A percentile compares a stretch with the other conserved stretches of the same genome.
Conservation (phyloP, 2,888 invertebrate species). For the Falcaria lacertinaria region DNA sequence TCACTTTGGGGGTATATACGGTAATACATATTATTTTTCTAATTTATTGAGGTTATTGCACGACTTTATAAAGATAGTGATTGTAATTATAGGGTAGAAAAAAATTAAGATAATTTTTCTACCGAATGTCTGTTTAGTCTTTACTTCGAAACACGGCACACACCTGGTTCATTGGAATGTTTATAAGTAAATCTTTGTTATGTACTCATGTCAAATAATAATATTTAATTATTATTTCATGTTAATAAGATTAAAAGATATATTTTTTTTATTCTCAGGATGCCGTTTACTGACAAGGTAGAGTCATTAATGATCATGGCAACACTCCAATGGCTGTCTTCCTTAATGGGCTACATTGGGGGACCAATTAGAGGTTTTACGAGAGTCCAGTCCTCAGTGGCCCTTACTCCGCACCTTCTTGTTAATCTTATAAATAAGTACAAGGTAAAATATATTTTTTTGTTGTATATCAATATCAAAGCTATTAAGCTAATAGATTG, state of each 20-base stretch:
- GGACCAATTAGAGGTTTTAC: slow-evolving; percentile 33
- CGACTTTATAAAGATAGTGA: too few species aligned
- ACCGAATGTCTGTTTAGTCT: too few species aligned
- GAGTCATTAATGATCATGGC: slow-evolving; percentile 30
- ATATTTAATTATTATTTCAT: background rate
- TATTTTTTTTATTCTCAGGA: slow-evolving; percentile 19
- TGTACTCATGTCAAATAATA: slow-evolving; percentile 1
- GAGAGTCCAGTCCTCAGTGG: slow-evolving; percentile 35
- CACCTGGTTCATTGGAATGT: too few species aligned
- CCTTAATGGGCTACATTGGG: slow-evolving; percentile 33
- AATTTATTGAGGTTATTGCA: too few species aligned
- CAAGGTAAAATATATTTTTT: slow-evolving; percentile 21
- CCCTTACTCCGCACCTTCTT: slow-evolving; percentile 29
- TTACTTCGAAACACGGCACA: too few species aligned
- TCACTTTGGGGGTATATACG: too few species aligned
- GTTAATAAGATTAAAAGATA: background rate
- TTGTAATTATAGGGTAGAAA: too few species aligned
- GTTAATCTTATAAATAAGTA: slow-evolving; percentile 39
- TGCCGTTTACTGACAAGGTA: slow-evolving; percentile 20
- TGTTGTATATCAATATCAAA: too few species aligned
- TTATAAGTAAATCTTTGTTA: too few species aligned
- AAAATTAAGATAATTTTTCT: too few species aligned
- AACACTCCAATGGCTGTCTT: slow-evolving; percentile 46
- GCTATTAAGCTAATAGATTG: too few species aligned
- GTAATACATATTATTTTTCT: too few species aligned